phyloP scores from a whole-genome alignment of 2,113 vertebrate species.

The Protobothrops mucrosquamatus region DNA sequence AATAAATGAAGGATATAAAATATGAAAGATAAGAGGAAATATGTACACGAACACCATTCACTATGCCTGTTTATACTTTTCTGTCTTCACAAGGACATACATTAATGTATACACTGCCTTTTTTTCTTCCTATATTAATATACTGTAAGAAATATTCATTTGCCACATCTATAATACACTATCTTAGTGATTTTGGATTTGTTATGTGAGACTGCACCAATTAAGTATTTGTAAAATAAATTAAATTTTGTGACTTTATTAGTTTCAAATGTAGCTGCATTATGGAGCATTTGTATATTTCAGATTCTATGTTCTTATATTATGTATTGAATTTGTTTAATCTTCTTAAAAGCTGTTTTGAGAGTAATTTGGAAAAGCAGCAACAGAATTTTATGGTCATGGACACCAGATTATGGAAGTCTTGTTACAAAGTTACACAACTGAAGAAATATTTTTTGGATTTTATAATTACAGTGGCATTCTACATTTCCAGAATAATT shows the following conservation, averaged over 20 bases:
- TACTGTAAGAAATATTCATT: neutral
- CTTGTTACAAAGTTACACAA: conserved; percentile 20
- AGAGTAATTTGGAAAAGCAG: neutral
- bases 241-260: neutral
- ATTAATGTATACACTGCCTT: neutral
- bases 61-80: neutral
- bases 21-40: neutral
- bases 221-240: neutral
- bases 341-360: neutral
- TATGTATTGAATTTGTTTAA: neutral
- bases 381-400: neutral
- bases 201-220: neutral
- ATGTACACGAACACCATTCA: neutral
- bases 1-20: neutral
- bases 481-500: conserved; percentile 30
- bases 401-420: neutral
- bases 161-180: neutral
- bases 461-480: conserved; percentile 1
- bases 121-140: neutral
- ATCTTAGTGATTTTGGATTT: neutral
- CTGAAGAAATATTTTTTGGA: neutral
- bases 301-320: neutral
- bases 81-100: neutral
- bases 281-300: neutral
- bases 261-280: neutral